Evolutionary conservation across 2,888 invertebrate species (phyloP).

Genomic region (Gymnocheta viridis): DNA sequence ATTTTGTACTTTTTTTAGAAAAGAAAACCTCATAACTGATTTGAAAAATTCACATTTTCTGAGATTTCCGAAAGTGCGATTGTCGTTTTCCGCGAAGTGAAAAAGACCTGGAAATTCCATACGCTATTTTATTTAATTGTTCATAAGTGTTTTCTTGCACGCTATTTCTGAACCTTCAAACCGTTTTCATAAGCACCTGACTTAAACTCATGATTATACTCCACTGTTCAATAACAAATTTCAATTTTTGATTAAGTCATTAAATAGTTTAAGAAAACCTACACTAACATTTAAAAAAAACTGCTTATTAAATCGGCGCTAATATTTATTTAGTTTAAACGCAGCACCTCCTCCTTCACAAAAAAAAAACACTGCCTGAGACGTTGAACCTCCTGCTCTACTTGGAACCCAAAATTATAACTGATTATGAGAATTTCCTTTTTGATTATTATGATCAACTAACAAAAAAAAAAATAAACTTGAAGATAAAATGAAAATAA

Average conservation of each 20-base stretch:
- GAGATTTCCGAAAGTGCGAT: too few relatives aligned
- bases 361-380: not conserved
- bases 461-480: constrained; percentile 31
- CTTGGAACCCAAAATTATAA: constrained; percentile 72
- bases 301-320: constrained; percentile 55
- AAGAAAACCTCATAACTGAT: too few relatives aligned
- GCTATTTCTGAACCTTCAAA: not conserved
- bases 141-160: not conserved
- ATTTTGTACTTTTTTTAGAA: too few relatives aligned
- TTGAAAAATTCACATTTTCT: too few relatives aligned
- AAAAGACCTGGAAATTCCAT: too few relatives aligned
- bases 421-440: constrained; percentile 81
- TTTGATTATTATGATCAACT: constrained; percentile 60
- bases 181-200: constrained; percentile 36
- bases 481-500: constrained; percentile 7
- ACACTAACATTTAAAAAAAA: not conserved
- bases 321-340: constrained; percentile 39
- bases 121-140: not conserved
- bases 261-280: constrained; percentile 75
- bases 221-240: constrained; percentile 1
- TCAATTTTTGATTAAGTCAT: constrained; percentile 76
- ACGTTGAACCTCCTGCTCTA: not conserved
- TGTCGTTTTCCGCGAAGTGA: too few relatives aligned
- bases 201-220: constrained; percentile 5
- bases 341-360: constrained; percentile 50